A percentile compares a stretch with the other conserved stretches of the same genome.
phyloP scores from a whole-genome alignment of 2,113 vertebrate genomes.

The Centropus bengalensis region DNA sequence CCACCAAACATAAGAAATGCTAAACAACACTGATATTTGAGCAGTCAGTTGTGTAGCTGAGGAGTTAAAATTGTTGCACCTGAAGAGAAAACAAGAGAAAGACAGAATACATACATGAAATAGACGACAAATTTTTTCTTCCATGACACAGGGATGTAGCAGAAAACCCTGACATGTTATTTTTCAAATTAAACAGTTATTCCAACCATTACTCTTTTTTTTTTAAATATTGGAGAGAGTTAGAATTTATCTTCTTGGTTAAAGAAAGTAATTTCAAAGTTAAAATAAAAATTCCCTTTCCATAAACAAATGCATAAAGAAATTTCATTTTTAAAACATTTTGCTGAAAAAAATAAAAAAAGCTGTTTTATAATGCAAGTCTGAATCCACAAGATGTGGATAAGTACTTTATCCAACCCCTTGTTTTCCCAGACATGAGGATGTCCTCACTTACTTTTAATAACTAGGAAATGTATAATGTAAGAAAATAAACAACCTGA shows the following conservation, averaged over 20 bases:
- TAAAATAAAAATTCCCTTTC: not conserved
- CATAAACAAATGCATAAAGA: not conserved
- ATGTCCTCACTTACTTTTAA: not conserved
- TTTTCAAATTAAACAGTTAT: not conserved
- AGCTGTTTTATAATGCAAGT: not conserved
- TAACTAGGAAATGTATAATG: not conserved
- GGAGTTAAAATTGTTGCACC: not conserved
- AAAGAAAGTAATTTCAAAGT: not conserved
- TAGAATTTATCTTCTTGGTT: not conserved
- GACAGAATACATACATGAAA: not conserved
- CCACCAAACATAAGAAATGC: not conserved
- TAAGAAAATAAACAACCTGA: slow-evolving; percentile 4
- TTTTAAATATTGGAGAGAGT: not conserved
- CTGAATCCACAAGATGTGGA: not conserved
- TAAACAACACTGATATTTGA: not conserved
- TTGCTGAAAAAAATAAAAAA: not conserved
- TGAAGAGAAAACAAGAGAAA: not conserved
- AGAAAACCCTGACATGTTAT: not conserved
- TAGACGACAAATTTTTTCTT: not conserved
- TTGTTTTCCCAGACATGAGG: not conserved
- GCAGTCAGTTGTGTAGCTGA: not conserved
- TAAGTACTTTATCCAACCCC: not conserved
- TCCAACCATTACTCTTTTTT: not conserved
- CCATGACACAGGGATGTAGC: not conserved
- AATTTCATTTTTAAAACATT: not conserved